Conservation (phyloP, 2,888 invertebrate species). For the Drosophila cyrtoloma region DNA sequence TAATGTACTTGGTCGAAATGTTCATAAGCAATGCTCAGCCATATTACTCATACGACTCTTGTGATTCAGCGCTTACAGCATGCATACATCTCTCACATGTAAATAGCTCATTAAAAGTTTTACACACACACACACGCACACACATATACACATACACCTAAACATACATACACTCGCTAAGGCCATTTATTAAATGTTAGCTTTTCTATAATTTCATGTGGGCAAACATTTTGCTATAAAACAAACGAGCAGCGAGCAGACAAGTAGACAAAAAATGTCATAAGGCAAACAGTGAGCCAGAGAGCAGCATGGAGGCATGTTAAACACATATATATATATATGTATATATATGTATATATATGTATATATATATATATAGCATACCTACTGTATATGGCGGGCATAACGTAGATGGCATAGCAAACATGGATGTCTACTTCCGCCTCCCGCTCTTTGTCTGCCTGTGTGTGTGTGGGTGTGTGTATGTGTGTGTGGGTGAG, state of each 20-base stretch:
- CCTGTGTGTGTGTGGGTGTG: constrained; percentile 29
- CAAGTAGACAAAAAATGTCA: constrained; percentile 53
- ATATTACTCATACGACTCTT: constrained; percentile 48
- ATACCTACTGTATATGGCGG: neutral
- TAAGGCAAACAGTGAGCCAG: constrained; percentile 12
- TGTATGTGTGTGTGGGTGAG: constrained; percentile 24
- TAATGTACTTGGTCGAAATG: constrained; percentile 18
- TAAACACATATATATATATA: neutral
- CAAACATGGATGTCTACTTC: constrained; percentile 51
- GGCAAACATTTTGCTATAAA: constrained; percentile 71
- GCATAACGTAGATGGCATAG: constrained; percentile 22
- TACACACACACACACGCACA: constrained; percentile 12
- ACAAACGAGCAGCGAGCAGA: constrained; percentile 61
- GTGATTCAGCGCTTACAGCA: constrained; percentile 18
- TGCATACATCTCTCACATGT: constrained; percentile 28
- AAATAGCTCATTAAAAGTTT: constrained; percentile 72
- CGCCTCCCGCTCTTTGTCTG: constrained; percentile 31
- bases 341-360: neutral
- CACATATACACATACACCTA: constrained; percentile 11
- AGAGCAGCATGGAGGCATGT: constrained; percentile 4
- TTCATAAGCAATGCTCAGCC: constrained; percentile 19
- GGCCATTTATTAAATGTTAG: constrained; percentile 78
- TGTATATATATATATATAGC: neutral
- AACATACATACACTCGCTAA: constrained; percentile 10
- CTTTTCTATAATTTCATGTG: constrained; percentile 72